These are phyloP conservation scores for Lates calcarifer DNA, from an alignment of 2,113 vertebrate species.

Conservation along the genomic window DNA sequence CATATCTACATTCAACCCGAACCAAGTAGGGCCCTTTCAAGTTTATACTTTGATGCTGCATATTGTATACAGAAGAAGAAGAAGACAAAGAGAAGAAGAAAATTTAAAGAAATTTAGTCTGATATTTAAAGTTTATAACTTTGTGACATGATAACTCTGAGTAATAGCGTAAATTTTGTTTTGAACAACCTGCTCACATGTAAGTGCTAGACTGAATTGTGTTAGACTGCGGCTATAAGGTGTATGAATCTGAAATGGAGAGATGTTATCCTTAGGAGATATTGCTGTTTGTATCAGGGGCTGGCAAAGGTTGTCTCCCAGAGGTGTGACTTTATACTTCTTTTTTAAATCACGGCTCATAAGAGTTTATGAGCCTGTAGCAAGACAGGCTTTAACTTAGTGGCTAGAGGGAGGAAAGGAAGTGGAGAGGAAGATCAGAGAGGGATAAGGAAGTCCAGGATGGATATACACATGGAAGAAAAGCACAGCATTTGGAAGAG, in stretches of 20 bases:
- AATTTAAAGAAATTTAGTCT: too few relatives aligned
- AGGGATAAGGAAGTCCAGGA: slow-evolving; percentile 8
- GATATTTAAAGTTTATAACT: background rate
- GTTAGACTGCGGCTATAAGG: background rate
- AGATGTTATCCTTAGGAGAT: background rate
- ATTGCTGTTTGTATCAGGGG: background rate
- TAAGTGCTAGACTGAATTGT: background rate
- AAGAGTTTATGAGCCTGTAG: background rate
- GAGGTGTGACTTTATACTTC: background rate
- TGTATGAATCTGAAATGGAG: background rate
- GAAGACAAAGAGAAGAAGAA: too few relatives aligned
- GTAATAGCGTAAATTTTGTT: too few relatives aligned
- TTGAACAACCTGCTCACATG: background rate
- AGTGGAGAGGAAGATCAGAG: slow-evolving; percentile 12
- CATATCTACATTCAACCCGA: too few relatives aligned
- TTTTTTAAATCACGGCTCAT: background rate
- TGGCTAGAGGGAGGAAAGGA: background rate
- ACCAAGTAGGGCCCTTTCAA: too few relatives aligned
- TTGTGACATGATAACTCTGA: background rate
- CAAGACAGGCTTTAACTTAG: background rate
- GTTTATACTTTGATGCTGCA: too few relatives aligned
- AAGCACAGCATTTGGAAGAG: background rate
- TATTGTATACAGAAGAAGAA: too few relatives aligned
- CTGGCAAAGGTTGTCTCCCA: background rate
- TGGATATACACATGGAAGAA: slow-evolving; percentile 25